Conservation (phyloP, 2,888 invertebrate genomes). For the Cloeon dipterum region DNA sequence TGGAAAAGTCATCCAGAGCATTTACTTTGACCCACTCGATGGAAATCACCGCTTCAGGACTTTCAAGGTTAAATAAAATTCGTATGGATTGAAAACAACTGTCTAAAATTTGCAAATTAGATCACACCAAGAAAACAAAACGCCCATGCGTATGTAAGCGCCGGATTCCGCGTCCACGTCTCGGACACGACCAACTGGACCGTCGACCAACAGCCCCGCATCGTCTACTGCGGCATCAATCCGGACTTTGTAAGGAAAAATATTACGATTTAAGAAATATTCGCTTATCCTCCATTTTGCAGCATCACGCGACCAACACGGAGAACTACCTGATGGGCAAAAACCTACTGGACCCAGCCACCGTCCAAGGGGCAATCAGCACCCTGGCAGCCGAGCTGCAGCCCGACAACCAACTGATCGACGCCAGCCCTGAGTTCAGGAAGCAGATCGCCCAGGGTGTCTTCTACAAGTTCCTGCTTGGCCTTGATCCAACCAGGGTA, state of each 20-base stretch:
- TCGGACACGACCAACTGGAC: conserved; percentile 20
- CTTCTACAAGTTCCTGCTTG: conserved; percentile 39
- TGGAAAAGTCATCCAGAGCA: conserved; percentile 34
- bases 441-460: conserved; percentile 44
- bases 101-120: too few relatives aligned
- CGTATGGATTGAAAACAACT: too few relatives aligned
- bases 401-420: conserved; percentile 38
- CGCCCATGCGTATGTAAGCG: conserved; percentile 54
- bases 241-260: conserved; percentile 21
- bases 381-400: conserved; percentile 30
- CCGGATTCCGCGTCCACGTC: conserved; percentile 41
- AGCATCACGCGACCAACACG: conserved; percentile 30
- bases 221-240: conserved; percentile 41
- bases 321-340: conserved; percentile 26
- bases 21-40: conserved; percentile 31
- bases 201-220: conserved; percentile 27
- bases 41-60: conserved; percentile 29
- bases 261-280: too few relatives aligned
- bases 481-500: not conserved
- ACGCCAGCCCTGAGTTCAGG: conserved; percentile 42
- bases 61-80: conserved; percentile 52
- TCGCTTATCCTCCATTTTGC: too few relatives aligned
- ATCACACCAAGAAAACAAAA: conserved; percentile 55
- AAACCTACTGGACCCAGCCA: conserved; percentile 19
- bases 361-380: conserved; percentile 25